Evolutionary conservation across 2,888 invertebrate species (phyloP).

Genomic region (Xanthorhoe spadicearia): DNA sequence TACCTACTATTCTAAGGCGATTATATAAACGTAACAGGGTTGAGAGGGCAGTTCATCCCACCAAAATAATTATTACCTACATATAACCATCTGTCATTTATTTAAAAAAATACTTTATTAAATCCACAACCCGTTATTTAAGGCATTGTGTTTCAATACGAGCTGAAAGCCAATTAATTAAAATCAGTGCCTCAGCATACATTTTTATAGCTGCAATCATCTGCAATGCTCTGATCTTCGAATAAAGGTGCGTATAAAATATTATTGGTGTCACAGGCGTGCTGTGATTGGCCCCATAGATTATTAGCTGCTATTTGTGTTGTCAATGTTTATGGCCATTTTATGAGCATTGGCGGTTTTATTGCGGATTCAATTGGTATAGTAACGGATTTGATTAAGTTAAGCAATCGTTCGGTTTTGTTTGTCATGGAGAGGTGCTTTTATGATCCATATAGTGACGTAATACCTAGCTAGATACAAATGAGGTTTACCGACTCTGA

Average conservation of each 20-base stretch:
- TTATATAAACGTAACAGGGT: too few species aligned
- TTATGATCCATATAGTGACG: slow-evolving; percentile 49
- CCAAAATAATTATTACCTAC: too few species aligned
- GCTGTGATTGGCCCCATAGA: slow-evolving; percentile 73
- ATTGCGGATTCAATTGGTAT: slow-evolving; percentile 77
- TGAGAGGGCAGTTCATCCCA: too few species aligned
- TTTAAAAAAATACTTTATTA: background rate
- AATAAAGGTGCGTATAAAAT: slow-evolving; percentile 74
- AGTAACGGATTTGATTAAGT: slow-evolving; percentile 80
- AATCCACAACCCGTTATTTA: slow-evolving; percentile 7
- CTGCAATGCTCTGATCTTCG: slow-evolving; percentile 59
- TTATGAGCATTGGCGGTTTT: slow-evolving; percentile 78
- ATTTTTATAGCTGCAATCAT: slow-evolving; percentile 77
- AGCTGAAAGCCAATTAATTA: slow-evolving; percentile 63
- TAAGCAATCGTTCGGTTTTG: slow-evolving; percentile 69
- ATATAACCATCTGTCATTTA: background rate
- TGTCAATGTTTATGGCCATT: slow-evolving; percentile 81
- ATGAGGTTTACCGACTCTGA: slow-evolving; percentile 5
- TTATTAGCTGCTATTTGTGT: slow-evolving; percentile 81
- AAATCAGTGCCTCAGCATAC: slow-evolving; percentile 69
- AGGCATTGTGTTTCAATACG: slow-evolving; percentile 41
- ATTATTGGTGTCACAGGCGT: slow-evolving; percentile 56
- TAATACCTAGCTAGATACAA: slow-evolving; percentile 27
- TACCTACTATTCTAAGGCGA: too few species aligned
- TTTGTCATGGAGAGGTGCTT: slow-evolving; percentile 58